These are phyloP conservation scores for Synanthedon myopaeformis DNA, from an alignment of 2,888 invertebrate species.

Conservation along the genomic window DNA sequence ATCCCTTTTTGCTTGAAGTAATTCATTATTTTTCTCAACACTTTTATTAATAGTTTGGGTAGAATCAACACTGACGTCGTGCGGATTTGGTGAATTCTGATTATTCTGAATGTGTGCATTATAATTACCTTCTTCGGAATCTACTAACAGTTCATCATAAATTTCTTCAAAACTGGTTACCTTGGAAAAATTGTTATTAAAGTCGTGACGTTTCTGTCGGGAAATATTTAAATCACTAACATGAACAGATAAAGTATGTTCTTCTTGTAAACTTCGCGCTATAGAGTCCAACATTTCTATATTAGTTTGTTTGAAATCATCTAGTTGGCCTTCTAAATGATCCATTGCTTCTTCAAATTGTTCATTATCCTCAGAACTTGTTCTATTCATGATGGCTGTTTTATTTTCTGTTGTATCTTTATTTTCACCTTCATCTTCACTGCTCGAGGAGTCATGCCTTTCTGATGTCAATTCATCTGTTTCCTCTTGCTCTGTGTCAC, in stretches of 20 bases:
- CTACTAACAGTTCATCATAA: constrained; percentile 29
- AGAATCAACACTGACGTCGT: not conserved
- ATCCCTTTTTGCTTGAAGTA: not conserved
- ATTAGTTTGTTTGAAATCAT: constrained; percentile 49
- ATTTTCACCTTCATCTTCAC: constrained; percentile 19
- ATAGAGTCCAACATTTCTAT: constrained; percentile 58
- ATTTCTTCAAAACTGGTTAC: constrained; percentile 61
- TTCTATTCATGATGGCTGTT: constrained; percentile 19
- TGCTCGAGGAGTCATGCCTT: constrained; percentile 38
- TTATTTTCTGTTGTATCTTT: constrained; percentile 8
- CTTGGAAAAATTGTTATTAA: constrained; percentile 43
- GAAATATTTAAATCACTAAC: constrained; percentile 11
- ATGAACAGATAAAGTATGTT: constrained; percentile 36
- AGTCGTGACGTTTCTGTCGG: constrained; percentile 24
- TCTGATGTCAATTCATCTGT: constrained; percentile 49
- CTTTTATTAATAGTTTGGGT: not conserved
- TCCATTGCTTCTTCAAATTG: constrained; percentile 64
- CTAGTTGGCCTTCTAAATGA: constrained; percentile 46
- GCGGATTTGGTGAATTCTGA: not conserved
- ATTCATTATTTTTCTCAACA: not conserved
- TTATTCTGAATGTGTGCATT: constrained; percentile 1
- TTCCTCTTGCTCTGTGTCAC: constrained; percentile 42
- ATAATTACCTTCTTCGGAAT: constrained; percentile 18
- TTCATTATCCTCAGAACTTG: constrained; percentile 62
- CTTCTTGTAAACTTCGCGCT: constrained; percentile 53